Base-by-base conservation (phyloP, 2,888 invertebrate genomes). In the Rhingia campestris region DNA sequence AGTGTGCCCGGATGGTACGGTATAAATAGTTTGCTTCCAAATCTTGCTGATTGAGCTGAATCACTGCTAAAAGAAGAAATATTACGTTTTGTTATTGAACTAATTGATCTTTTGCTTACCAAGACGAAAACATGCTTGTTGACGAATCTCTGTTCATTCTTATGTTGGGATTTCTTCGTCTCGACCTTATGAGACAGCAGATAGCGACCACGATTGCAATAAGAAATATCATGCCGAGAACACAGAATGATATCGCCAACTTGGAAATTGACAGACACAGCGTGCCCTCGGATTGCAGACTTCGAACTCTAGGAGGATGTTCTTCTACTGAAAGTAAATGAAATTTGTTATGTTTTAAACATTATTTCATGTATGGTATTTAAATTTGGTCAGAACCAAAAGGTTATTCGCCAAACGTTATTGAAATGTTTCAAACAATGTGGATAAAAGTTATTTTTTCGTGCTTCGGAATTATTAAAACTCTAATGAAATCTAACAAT, bases 231-330 rank as follows among this genome's bases (percentile, higher is more conserved):
- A 95, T 90, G 4, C 96, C 95, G 87, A 96, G 90, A 0, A 95
- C 92, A 88, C 95, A 95, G 88, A 96, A 95, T 0, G 95, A 94
- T 61, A 95, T 92, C 9, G 96, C 95, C 93, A 96, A 93, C 92
- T 95, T 95, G 6, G 95, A 95, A 12, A 95, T 94, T 7, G 95
- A 95, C 85, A 96, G 92, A 88, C 96, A 96, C 58, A 96, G 93
- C 0, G 91, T 91, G 6, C 91, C 91, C 77, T 91, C 91, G 5
- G 89, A 88, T 4, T 87, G 88, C 22, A 90, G 72, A 0, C 88
- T 87, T 0, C 89, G 88, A 5, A 90, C 87, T 86, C 89, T 86
- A 3, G 90, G 89, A 12, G 88, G 88, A 86, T 90, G 88, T 67
- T 91, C 91, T 73, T 91, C 91, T 39, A 87, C 91, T 91, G 81